Evolutionary conservation across 2,113 vertebrate species (phyloP), one percentile per base, ranked within the genome.

Genomic region (Mobula birostris): DNA sequence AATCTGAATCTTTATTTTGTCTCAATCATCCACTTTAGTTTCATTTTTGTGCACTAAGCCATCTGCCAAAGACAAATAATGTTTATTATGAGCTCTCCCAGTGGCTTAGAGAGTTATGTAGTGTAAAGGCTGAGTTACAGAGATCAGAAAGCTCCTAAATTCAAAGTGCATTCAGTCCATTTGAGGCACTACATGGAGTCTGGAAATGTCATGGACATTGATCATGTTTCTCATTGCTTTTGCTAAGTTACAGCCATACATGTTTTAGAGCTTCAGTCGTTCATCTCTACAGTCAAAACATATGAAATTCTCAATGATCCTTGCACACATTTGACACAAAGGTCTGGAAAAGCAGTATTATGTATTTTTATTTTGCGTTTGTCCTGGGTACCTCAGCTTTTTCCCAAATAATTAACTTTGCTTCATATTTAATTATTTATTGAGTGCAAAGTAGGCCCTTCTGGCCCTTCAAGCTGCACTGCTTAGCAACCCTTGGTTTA

Each of bases 11-110:
- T 76, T 74, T 76, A 56, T 29, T 74, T 76, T 93, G 48, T 93
- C 21, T 74, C 91, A 93, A 56, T 93, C 70, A 8, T 48, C 91
- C 91, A 27, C 40, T 93, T 93, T 19, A 7, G 36, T 93, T 93
- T 74, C 24, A 72, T 74, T 93, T 93, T 93, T 48, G 70, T 93
- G 32, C 40, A 14, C 36, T 74, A 19, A 74, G 17, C 90, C 90
- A 70, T 74, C 68, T 93, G 90, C 9, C 24, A 27, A 21, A 32
- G 4, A 48, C 90, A 27, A 74, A 40, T 74, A 72, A 74, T 40
- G 7, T 70, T 72, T n/a, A 58, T 88, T 63, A 66, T 88, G 85
- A n/a, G 58, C 85, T 66, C 17, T n/a, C 58, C 58, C 85, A 88
- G 61, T 88, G 58, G 58, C 58, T n/a, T 15, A 88, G 85, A 88